A percentile compares a stretch with the other conserved stretches of the same genome.
phyloP scores from a whole-genome alignment of 2,888 invertebrate genomes.

The Agonopterix arenella region DNA sequence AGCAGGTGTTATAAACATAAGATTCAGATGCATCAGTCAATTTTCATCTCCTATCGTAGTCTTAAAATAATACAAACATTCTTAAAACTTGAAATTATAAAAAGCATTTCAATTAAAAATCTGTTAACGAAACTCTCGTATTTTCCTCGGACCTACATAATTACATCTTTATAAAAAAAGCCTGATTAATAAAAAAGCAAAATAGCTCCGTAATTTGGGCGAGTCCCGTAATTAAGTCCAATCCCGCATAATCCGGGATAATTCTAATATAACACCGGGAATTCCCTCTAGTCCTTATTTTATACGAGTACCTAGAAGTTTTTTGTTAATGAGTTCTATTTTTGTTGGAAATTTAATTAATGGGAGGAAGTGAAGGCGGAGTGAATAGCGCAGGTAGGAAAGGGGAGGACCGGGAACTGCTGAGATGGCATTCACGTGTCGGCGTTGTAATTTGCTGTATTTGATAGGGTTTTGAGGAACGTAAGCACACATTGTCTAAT shows the following conservation, averaged over 20 bases:
- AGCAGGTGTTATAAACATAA: too few species aligned
- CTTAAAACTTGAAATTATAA: too few species aligned
- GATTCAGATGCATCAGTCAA: too few species aligned
- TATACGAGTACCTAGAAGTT: conserved; percentile 24
- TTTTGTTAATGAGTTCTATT: conserved; percentile 54
- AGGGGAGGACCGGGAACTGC: neutral
- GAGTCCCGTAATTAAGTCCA: conserved; percentile 46
- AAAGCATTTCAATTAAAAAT: too few species aligned
- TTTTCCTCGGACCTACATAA: too few species aligned
- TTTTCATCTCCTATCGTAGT: too few species aligned
- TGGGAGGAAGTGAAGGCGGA: conserved; percentile 14
- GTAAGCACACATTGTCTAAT: too few species aligned
- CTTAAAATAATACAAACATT: too few species aligned
- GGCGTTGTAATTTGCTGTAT: too few species aligned
- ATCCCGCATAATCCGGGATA: conserved; percentile 52
- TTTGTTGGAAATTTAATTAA: conserved; percentile 51
- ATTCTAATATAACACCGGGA: conserved; percentile 50
- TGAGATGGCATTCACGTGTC: neutral
- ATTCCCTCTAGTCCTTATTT: conserved; percentile 21
- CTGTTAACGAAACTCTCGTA: too few species aligned
- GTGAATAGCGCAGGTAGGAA: neutral
- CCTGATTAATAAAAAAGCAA: conserved; percentile 13
- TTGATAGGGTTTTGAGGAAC: too few species aligned
- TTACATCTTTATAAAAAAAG: neutral
- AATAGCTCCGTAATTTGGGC: conserved; percentile 30